Percentiles rank a stretch among this genome's conserved stretches.
Evolutionary conservation across 1,140 invertebrate species (phyloP).

Genomic region (Caligus rogercresseyi): DNA sequence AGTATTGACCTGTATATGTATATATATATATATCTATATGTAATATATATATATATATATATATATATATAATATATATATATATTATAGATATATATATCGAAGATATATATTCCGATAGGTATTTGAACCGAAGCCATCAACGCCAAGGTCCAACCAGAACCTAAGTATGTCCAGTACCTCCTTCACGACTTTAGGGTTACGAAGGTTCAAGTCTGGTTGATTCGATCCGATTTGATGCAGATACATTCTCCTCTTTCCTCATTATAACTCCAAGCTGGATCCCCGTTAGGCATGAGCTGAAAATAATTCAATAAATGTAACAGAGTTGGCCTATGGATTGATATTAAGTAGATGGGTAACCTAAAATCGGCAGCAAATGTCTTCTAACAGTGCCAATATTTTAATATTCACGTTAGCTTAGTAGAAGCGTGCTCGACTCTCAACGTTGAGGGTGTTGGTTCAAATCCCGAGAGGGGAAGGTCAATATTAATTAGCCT

Average conservation of each 20-base stretch:
- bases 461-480: not conserved
- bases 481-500: not conserved
- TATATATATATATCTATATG: too few species aligned
- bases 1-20: too few species aligned
- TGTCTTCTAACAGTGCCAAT: not conserved
- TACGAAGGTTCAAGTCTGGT: conserved; percentile 54
- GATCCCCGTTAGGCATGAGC: conserved; percentile 27
- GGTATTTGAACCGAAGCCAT: conserved; percentile 33
- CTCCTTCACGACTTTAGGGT: conserved; percentile 14
- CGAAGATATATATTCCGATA: too few species aligned
- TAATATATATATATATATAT: too few species aligned
- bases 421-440: too few species aligned
- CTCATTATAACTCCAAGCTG: conserved; percentile 50
- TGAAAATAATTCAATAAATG: conserved; percentile 1
- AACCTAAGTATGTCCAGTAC: conserved; percentile 31
- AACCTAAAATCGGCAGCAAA: not conserved
- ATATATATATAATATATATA: too few species aligned
- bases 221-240: conserved; percentile 50
- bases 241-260: conserved; percentile 49
- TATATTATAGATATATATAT: too few species aligned
- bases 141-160: conserved; percentile 34
- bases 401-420: not conserved
- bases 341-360: not conserved
- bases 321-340: not conserved
- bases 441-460: too few species aligned